These are phyloP conservation scores for Caerostris extrusa DNA, from an alignment of 1,140 invertebrate species.

Conservation along the genomic window DNA sequence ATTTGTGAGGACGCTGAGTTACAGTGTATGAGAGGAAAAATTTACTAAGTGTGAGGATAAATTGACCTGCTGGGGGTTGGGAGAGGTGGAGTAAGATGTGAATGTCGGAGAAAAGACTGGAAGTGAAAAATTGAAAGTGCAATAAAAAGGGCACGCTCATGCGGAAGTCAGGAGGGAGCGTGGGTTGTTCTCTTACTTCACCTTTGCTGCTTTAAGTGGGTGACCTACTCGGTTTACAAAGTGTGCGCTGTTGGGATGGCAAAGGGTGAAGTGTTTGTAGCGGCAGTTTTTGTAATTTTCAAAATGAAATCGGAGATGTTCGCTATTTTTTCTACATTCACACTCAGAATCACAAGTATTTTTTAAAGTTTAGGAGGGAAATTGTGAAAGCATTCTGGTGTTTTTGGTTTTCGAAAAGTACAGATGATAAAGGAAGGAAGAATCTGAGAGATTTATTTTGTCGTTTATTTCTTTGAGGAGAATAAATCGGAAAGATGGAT, in stretches of 20 bases:
- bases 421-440: neutral
- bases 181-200: neutral
- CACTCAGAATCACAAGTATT: neutral
- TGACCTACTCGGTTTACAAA: neutral
- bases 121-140: conserved; percentile 65
- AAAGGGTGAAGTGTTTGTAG: neutral
- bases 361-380: neutral
- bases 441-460: neutral
- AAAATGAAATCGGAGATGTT: conserved; percentile 42
- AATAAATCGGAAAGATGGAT: neutral
- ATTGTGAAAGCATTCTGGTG: neutral
- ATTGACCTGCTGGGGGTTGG: neutral
- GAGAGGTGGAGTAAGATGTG: neutral
- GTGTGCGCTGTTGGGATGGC: neutral
- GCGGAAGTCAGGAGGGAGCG: conserved; percentile 7
- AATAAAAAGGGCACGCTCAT: conserved; percentile 34
- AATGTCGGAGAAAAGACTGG: no score
- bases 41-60: conserved; percentile 8
- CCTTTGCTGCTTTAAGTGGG: conserved; percentile 24
- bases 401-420: neutral
- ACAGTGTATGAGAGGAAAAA: conserved; percentile 31
- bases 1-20: conserved; percentile 12
- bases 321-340: neutral
- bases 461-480: neutral
- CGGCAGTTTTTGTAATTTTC: conserved; percentile 48